Base-by-base conservation (phyloP, 2,113 vertebrate genomes). In the Ibidorhyncha struthersii region DNA sequence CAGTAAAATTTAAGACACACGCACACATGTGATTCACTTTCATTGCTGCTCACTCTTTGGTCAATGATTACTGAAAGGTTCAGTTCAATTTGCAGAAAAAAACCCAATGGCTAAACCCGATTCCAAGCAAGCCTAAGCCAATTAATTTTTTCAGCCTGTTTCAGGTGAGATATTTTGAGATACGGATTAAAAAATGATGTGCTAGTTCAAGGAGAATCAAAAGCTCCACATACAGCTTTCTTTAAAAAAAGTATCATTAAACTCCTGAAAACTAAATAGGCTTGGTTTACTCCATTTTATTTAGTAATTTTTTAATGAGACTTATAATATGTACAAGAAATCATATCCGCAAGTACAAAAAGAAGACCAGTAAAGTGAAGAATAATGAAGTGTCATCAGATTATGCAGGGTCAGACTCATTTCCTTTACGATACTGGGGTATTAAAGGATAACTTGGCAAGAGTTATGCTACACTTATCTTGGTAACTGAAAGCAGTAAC, bases 81-180 rank as follows among this genome's bases (percentile, higher is more conserved):
- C 10, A 40, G 22, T 1, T 0, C 14, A 86, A 40, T 74, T 67
- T 86, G 18, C 30, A 86, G 71, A 55, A 85, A 41, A 59, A 13
- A 82, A 18, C 1, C 1, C 8, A 8, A 6, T 5, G 7, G 2
- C 63, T 70, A 79, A 84, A 29, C 9, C 5, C 2, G 69, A 5
- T 53, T 86, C 30, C 34, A 89, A 67, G 29, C 8, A 55, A 25
- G 59, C 7, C 4, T 72, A 16, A 76, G 19, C 3, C 10, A 58
- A 62, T 66, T 59, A 0, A n/a, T 38, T 34, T 55, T 87, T 72
- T 65, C 6, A 71, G 14, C 32, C 34, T 91, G 11, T 61, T 82
- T 91, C 36, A 67, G 11, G 7, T 53, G 12, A 85, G 40, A 40
- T 62, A 29, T 32, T 50, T 78, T 74, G 61, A 85, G 30, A 84